Base-by-base conservation (phyloP, 2,113 vertebrate species). In the Turdus rufiventris region DNA sequence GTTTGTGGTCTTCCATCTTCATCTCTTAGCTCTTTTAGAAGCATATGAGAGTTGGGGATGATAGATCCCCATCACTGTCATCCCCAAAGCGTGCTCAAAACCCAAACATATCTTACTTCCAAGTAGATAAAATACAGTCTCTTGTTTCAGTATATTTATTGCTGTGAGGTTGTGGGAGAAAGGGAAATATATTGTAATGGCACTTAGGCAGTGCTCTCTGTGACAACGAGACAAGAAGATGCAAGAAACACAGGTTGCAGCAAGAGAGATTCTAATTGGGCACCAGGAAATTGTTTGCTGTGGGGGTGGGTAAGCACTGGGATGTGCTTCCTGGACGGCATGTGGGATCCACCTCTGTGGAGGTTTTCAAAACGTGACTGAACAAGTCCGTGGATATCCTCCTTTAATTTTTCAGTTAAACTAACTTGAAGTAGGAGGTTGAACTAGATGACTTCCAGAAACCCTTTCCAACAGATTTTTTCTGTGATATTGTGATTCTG, bases 221-320 rank as follows among this genome's bases (percentile, higher is more conserved):
- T 73, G 90, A 50, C 54, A 61, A 2, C 18, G 28, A 89, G 28
- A 72, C 45, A 74, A 24, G 3, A 33, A 78, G 57, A 47, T 0
- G 6, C 57, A 75, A 38, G n/a, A 48, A 6, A 54, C 65, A 70
- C 36, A 65, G 24, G 72, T 79, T 92, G 88, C 67, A 65, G 62
- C 89, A 90, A 85, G 45, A 58, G 40, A 90, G 90, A 61, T 73
- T 76, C 19, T 95, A 88, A 92, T 79, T 93, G 71, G n/a, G 2
- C 45, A 48, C 54, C 0, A 28, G 82, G 48, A 92, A 81, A 93
- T 84, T 93, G 77, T 68, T 91, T 25, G 31, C 54, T 87, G 29
- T 47, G 85, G 71, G 34, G 65, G 61, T 87, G 65, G 40, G 66
- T 81, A 81, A 66, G 38, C 81, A 51, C 38, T 51, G 70, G 88